Percentiles rank a stretch among this genome's conserved stretches.
Conservation (phyloP, 2,888 invertebrate species). For the Diabrotica balteata region DNA sequence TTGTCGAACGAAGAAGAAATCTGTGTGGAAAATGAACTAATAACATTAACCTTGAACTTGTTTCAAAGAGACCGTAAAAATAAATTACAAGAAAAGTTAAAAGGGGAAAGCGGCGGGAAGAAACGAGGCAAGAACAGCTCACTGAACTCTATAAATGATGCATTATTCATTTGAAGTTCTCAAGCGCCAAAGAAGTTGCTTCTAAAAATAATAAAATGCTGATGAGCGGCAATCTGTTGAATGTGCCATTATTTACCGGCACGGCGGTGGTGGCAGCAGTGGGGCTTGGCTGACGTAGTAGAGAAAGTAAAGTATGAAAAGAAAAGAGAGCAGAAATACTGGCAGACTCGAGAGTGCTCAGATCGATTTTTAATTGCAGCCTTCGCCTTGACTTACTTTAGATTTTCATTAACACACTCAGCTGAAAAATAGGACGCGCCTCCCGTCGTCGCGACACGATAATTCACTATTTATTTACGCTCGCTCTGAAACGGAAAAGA, state of each 20-base stretch:
- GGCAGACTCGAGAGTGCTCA: slow-evolving; percentile 48
- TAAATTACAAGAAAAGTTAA: slow-evolving; percentile 49
- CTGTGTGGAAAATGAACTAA: slow-evolving; percentile 20
- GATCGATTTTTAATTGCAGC: slow-evolving; percentile 64
- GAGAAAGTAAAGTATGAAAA: slow-evolving; percentile 41
- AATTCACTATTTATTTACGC: slow-evolving; percentile 54
- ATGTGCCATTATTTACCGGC: slow-evolving; percentile 59
- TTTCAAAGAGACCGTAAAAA: slow-evolving; percentile 46
- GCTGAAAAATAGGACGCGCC: slow-evolving; percentile 50
- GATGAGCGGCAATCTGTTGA: slow-evolving; percentile 62
- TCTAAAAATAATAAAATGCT: slow-evolving; percentile 60
- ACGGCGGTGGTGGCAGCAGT: slow-evolving; percentile 11
- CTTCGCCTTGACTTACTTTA: slow-evolving; percentile 63
- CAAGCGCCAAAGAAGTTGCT: slow-evolving; percentile 50
- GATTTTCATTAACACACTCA: slow-evolving; percentile 59
- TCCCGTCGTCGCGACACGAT: slow-evolving; percentile 45
- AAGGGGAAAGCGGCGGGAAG: slow-evolving; percentile 38
- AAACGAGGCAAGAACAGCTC: slow-evolving; percentile 38
- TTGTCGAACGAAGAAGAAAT: slow-evolving; percentile 15
- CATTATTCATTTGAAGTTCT: slow-evolving; percentile 55
- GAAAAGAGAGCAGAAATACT: slow-evolving; percentile 39
- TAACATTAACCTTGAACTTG: slow-evolving; percentile 44
- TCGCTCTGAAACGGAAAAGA: slow-evolving; percentile 37
- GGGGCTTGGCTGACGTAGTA: slow-evolving; percentile 35
- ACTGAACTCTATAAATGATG: slow-evolving; percentile 52